Evolutionary conservation across 2,113 vertebrate genomes (phyloP), one percentile per base, ranked within the genome.

Genomic region (Spea multiplicata): DNA sequence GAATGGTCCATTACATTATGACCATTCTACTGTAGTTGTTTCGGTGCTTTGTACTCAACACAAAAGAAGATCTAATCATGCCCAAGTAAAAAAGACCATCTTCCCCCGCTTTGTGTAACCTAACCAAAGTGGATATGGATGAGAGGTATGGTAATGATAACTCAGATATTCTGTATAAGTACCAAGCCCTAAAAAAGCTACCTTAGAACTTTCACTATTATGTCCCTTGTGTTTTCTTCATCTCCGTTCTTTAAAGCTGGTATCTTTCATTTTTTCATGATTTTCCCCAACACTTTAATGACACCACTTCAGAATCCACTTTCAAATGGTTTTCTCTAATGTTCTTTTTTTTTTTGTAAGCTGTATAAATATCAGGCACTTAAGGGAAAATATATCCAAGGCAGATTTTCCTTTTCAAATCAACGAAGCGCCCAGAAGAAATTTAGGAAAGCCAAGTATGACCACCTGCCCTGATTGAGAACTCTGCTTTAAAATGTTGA

Each of bases 1-100:
- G 88, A 87, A 88, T 89, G 88, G 89, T 85, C 89, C 87, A 89
- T 89, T 89, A 88, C 88, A 89, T 89, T 89, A 87, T 89, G 89
- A 88, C 86, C 88, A 90, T 89, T 88, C 85, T 88, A 89, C 87
- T 86, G 84, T 82, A 85, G 85, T 86, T 88, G 86, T 86, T 85
- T 85, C 84, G 85, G 88, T 86, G 86, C 87, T 87, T 89, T 89
- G 87, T 87, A 89, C 86, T 88, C 83, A 76, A 89, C 83, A 90
- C 84, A 86, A 89, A 90, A 88, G 86, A 86, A 89, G 90, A 88
- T 90, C 86, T 89, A 90, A 86, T 87, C 87, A 87, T 88, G 86
- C 89, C 88, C 87, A 88, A 88, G 89, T 88, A 90, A 87, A 90
- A 30, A 90, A 88, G 86, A 88, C 83, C 5, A 86, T 74, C 87